Base-by-base conservation (phyloP, 2,888 invertebrate genomes). In the Eupithecia exiguata region DNA sequence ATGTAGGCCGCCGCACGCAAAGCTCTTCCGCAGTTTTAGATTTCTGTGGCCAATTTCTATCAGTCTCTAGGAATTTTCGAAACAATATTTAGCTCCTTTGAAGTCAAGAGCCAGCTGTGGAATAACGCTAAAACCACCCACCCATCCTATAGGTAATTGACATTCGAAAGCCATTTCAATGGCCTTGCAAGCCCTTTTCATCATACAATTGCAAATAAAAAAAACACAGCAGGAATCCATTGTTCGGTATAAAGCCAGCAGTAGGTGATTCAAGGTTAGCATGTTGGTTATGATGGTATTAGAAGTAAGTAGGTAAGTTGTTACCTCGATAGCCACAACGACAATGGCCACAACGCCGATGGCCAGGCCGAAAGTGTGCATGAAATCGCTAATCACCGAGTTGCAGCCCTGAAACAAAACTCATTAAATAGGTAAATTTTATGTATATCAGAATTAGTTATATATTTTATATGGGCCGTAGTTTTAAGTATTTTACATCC, bases 241-340 rank as follows among this genome's bases (percentile, higher is more conserved):
- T 30, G 12, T 25, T 58, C 3, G 58, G 21, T 18, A 16, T 25
- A 14, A 25, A 25, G 21, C 14, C 30, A 61, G 61, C 30, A 61
- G 30, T 16, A 10, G 61, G 6, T 18, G 62, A 35, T 18, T 9
- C 5, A 7, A 16, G 16, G 35, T 14, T 16, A 16, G 2, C 30
- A 18, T 61, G 30, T 30, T 61, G 30, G 14, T 30, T 61, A 21
- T 10, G 62, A 62, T 9, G 18, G 62, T 35, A 0, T 18, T 35
- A 18, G 18, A 35, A 10, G 16, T 3, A 3, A 30, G 61, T 7
- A 7, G 9, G 18, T 7, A 7, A 18, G 18, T 18, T 18, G 16
- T 21, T 88, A 97, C 97, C 95, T 97, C 97, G 79, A 96, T 90
- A 49, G 90, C 95, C 9, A 96, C 96, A 67, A 97, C 92, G 40